A percentile compares a stretch with the other conserved stretches of the same genome.
Evolutionary conservation across 1,140 invertebrate species (phyloP).

Genomic region (Caenorhabditis inopinata): DNA sequence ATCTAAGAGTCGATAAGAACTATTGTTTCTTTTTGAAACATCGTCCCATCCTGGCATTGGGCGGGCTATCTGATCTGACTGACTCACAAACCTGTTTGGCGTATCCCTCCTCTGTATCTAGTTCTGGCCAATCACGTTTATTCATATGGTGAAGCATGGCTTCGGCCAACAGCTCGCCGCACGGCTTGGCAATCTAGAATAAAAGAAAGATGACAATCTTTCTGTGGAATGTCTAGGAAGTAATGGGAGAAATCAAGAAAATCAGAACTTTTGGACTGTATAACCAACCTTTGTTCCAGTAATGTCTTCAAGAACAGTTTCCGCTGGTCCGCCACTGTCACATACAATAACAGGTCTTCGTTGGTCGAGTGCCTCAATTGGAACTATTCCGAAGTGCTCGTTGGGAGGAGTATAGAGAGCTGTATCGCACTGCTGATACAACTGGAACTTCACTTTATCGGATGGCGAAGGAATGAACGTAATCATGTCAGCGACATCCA

Average conservation of each 20-base stretch:
- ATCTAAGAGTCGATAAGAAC: conserved; percentile 14
- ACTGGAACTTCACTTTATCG: conserved; percentile 57
- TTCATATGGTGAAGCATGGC: conserved; percentile 64
- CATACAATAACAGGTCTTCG: conserved; percentile 65
- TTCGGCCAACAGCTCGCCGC: conserved; percentile 59
- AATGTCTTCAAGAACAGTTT: conserved; percentile 63
- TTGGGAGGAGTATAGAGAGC: conserved; percentile 65
- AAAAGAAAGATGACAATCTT: neutral
- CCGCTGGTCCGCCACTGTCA: conserved; percentile 63
- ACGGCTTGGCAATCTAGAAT: conserved; percentile 58
- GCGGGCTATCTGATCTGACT: neutral
- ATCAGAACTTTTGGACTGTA: no score
- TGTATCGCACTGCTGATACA: conserved; percentile 63
- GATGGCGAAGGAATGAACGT: conserved; percentile 61
- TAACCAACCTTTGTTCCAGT: conserved; percentile 60
- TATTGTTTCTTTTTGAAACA: conserved; percentile 20
- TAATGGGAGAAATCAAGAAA: no score
- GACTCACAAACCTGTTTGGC: conserved; percentile 52
- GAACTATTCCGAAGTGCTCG: conserved; percentile 66
- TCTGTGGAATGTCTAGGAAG: neutral
- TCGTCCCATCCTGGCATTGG: neutral
- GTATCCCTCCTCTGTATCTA: conserved; percentile 60
- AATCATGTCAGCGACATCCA: conserved; percentile 56
- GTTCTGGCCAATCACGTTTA: conserved; percentile 53
- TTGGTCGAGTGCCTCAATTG: conserved; percentile 65